These are phyloP conservation scores for Drosophila cardini DNA, from an alignment of 1,140 invertebrate species.

Conservation along the genomic window DNA sequence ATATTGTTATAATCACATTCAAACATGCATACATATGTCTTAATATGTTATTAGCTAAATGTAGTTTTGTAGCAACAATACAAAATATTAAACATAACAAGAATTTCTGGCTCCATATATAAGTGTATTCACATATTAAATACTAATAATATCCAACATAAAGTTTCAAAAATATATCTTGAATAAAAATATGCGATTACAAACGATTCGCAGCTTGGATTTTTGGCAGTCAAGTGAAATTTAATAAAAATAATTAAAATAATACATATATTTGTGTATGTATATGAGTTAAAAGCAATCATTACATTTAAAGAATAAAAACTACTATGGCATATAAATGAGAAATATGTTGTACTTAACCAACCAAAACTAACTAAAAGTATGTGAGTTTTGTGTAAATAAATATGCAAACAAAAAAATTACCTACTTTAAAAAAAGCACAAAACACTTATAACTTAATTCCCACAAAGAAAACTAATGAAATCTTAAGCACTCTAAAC, in stretches of 20 bases:
- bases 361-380: conserved; percentile 30
- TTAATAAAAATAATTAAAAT: conserved; percentile 14
- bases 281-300: conserved; percentile 80
- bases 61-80: conserved; percentile 63
- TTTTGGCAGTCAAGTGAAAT: conserved; percentile 15
- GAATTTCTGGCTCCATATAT: conserved; percentile 12
- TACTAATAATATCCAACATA: neutral
- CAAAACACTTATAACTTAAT: conserved; percentile 29
- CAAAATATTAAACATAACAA: conserved; percentile 33
- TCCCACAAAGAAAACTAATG: conserved; percentile 18
- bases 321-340: conserved; percentile 44
- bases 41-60: conserved; percentile 65
- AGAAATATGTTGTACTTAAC: conserved; percentile 29
- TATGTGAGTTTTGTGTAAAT: conserved; percentile 46
- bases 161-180: neutral
- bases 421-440: conserved; percentile 32
- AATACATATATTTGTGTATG: conserved; percentile 26
- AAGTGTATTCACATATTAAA: conserved; percentile 15
- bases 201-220: neutral
- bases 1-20: conserved; percentile 22
- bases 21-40: conserved; percentile 38
- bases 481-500: conserved; percentile 51
- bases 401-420: conserved; percentile 18
- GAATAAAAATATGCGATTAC: neutral
- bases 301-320: conserved; percentile 71